Base-by-base conservation (phyloP, 2,797 vertebrate species). In the Cryptoprocta ferox region DNA sequence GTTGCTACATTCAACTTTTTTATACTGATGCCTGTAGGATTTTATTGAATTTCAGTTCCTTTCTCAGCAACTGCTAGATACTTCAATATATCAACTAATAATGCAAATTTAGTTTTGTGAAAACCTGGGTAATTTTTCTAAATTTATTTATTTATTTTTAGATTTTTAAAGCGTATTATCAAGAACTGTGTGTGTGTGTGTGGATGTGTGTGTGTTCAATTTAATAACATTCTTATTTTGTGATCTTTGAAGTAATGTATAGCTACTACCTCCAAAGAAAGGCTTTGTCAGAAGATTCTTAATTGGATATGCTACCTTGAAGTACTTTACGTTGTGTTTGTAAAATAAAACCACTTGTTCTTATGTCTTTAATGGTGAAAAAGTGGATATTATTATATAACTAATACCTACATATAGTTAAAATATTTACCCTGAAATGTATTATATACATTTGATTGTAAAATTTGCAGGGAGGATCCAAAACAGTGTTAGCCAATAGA, bases 41-140 rank as follows among this genome's bases (percentile, higher is more conserved):
- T 94, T 90, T 82, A 93, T 75, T 91, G 39, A 89, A 78, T 93
- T 89, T 95, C 76, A 48, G 16, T 89, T 85, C 7, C 11, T 89
- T 86, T 81, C 35, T 42, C 59, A 68, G 18, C 82, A 86, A 80
- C 48, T 95, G 4, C 26, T 85, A 83, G 26, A 7, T 70, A 88
- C 93, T 92, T 86, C 48, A 91, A 8, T 86, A 56, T 73, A 92
- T 68, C 45, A 94, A 48, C 35, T 90, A 85, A 42, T 65, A 21
- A 65, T 2, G 84, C 5, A 94, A 76, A 82, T 79, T 59, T 78
- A 78, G 71, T 68, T 92, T 78, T 76, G n/a, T 70, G 65, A 76
- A 92, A 92, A 92, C 63, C 21, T 9, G 90, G 32, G 10, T 45
- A 42, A 26, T 16, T 30, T 53, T 89, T 88, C 53, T 56, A 56